Evolutionary conservation across 2,113 vertebrate species (phyloP).

Genomic region (Pitta sordida): DNA sequence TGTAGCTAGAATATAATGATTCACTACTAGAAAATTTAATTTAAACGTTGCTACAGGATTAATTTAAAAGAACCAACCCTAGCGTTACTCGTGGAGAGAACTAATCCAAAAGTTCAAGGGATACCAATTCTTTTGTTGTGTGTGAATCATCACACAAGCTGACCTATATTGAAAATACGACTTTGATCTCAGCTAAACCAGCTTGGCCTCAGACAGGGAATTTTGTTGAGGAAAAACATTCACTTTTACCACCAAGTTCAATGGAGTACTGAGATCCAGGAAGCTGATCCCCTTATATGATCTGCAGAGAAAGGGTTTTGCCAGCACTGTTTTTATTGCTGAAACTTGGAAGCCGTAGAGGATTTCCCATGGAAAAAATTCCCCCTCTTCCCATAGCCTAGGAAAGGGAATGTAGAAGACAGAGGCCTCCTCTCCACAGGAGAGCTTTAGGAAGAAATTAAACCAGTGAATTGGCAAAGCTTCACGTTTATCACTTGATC

Average conservation of each 20-base stretch:
- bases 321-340: not conserved
- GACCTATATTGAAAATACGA: not conserved
- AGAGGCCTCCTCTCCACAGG: not conserved
- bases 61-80: not conserved
- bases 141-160: not conserved
- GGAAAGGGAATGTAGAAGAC: not conserved
- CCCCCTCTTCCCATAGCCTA: not conserved
- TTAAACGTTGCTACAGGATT: conserved; percentile 3
- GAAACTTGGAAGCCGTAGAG: not conserved
- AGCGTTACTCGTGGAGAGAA: conserved; percentile 1
- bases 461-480: not conserved
- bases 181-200: not conserved
- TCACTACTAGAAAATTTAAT: conserved; percentile 1
- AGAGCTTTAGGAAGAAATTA: not conserved
- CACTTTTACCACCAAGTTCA: not conserved
- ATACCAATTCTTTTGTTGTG: not conserved
- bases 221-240: not conserved
- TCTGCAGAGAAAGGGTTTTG: not conserved
- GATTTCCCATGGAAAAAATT: not conserved
- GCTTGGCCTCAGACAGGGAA: not conserved
- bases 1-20: not conserved
- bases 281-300: not conserved
- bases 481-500: not conserved
- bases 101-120: conserved; percentile 1
- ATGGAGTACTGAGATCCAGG: not conserved